Evolutionary conservation across 2,113 vertebrate genomes (phyloP).

Genomic region (Mustela lutreola): DNA sequence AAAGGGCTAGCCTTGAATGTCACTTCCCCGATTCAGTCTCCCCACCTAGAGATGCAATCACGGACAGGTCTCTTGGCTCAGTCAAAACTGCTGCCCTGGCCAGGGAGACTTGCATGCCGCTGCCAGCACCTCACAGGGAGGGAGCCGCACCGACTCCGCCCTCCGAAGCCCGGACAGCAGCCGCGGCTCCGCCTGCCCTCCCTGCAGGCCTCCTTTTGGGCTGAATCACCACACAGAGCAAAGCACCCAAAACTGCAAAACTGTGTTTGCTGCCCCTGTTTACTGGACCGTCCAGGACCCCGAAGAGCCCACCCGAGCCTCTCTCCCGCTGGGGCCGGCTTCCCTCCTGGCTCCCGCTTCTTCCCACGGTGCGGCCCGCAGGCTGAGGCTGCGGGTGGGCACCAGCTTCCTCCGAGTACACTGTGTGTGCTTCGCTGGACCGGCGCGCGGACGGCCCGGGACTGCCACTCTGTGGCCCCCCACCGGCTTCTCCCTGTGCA

Average conservation of each 20-base stretch:
- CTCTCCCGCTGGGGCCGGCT: slow-evolving; percentile 62
- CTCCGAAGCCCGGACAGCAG: slow-evolving; percentile 77
- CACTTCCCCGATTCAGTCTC: slow-evolving; percentile 78
- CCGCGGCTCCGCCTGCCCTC: slow-evolving; percentile 84
- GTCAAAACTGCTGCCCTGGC: slow-evolving; percentile 62
- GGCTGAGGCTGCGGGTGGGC: slow-evolving; percentile 39
- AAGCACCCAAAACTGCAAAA: neutral
- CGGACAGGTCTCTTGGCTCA: slow-evolving; percentile 80
- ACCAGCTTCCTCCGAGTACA: slow-evolving; percentile 87
- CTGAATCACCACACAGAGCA: neutral
- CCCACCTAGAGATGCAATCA: slow-evolving; percentile 76
- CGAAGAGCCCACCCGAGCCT: slow-evolving; percentile 54
- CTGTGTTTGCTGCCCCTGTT: slow-evolving; percentile 73
- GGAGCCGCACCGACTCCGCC: slow-evolving; percentile 61
- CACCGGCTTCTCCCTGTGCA: slow-evolving; percentile 85
- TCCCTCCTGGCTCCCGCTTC: slow-evolving; percentile 80
- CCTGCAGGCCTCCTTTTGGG: slow-evolving; percentile 79
- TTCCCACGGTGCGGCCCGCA: slow-evolving; percentile 49
- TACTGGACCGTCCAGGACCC: slow-evolving; percentile 77
- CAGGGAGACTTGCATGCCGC: slow-evolving; percentile 84
- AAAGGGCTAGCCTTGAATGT: slow-evolving; percentile 87
- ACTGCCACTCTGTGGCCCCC: slow-evolving; percentile 84
- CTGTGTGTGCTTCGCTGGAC: slow-evolving; percentile 86
- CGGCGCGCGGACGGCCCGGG: slow-evolving; percentile 74
- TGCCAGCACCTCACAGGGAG: slow-evolving; percentile 79